phyloP scores from a whole-genome alignment of 2,113 vertebrate species.

The Phaethon lepturus region DNA sequence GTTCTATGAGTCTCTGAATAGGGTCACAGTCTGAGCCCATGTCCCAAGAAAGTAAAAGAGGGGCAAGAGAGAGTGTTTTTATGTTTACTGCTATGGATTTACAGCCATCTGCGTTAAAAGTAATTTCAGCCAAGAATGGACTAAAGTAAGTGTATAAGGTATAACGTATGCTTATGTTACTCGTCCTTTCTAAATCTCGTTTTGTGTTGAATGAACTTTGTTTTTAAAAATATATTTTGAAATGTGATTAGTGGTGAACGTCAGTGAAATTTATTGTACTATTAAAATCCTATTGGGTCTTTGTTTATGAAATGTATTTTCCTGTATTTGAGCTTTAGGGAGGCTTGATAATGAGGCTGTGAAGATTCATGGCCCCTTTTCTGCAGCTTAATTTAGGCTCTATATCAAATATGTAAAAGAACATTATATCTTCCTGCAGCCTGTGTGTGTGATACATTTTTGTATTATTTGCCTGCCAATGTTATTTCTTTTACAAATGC shows the following conservation, averaged over 20 bases:
- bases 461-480: conserved; percentile 75
- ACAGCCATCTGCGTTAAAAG: not conserved
- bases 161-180: not conserved
- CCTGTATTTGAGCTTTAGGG: conserved; percentile 81
- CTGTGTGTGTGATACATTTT: conserved; percentile 78
- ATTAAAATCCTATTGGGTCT: conserved; percentile 86
- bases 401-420: conserved; percentile 88
- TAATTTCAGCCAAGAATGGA: not conserved
- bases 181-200: conserved; percentile 48
- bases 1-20: not conserved
- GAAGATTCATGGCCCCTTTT: conserved; percentile 84
- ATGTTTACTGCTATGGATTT: not conserved
- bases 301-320: conserved; percentile 88
- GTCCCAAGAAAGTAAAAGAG: not conserved
- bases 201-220: conserved; percentile 67
- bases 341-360: conserved; percentile 83
- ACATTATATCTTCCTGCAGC: conserved; percentile 75
- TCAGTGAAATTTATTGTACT: conserved; percentile 84
- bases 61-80: not conserved
- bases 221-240: conserved; percentile 72
- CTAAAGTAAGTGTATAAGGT: not conserved
- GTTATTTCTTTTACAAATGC: conserved; percentile 71
- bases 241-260: conserved; percentile 80
- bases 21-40: fast-evolving
- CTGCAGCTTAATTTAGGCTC: conserved; percentile 84